Percentiles rank a stretch among this genome's conserved stretches.
Conservation (phyloP, 2,888 invertebrate species). For the Lasioglossum oenotherae region DNA sequence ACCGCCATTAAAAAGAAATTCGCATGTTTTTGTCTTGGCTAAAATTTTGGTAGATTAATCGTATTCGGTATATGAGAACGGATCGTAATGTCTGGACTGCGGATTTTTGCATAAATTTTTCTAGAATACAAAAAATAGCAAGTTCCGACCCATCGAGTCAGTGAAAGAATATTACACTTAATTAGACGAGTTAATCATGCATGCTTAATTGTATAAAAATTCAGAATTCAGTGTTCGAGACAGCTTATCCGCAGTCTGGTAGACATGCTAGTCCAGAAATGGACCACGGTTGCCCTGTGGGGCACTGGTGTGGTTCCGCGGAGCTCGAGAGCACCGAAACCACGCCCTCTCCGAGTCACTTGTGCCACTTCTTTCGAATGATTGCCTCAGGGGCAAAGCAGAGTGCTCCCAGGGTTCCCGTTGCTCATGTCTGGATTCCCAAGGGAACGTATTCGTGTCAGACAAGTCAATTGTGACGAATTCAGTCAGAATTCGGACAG, state of each 20-base stretch:
- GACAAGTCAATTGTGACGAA: background rate
- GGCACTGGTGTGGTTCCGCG: background rate
- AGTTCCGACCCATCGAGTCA: background rate
- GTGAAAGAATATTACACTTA: background rate
- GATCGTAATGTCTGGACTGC: constrained; percentile 2
- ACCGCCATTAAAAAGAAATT: background rate
- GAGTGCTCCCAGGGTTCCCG: background rate
- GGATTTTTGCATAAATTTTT: background rate
- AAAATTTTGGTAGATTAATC: background rate
- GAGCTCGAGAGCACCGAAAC: background rate
- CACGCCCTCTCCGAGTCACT: background rate
- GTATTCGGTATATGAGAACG: background rate
- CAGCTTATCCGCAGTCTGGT: constrained; percentile 1
- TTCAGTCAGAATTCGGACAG: too few relatives aligned
- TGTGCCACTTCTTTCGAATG: background rate
- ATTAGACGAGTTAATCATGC: background rate
- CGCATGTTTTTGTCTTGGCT: background rate
- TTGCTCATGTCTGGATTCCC: background rate
- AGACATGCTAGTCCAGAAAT: background rate
- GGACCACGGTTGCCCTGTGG: background rate
- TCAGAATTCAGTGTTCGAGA: background rate
- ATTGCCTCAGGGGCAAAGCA: background rate
- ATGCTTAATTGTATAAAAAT: background rate
- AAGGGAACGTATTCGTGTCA: background rate
- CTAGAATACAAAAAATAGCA: background rate